phyloP scores from a whole-genome alignment of 2,113 vertebrate species.

The Corythaixoides concolor region DNA sequence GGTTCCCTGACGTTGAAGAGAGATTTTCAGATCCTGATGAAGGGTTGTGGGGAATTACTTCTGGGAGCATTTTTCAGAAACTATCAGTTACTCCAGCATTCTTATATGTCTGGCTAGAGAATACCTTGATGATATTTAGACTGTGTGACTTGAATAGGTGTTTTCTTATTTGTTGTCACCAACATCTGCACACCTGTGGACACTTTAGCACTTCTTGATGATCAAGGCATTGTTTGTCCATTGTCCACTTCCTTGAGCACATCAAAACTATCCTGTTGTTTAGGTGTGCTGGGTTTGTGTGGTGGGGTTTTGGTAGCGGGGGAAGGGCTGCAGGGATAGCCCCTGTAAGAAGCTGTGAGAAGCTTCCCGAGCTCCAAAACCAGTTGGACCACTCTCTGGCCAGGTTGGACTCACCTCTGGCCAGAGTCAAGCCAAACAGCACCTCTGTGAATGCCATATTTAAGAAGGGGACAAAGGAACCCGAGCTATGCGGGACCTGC shows the following conservation, averaged over 20 bases:
- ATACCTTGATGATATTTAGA: not conserved
- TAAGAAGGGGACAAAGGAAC: no score
- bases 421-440: no score
- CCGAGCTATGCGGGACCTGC: no score
- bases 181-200: not conserved
- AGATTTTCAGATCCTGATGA: not conserved
- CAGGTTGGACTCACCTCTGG: no score
- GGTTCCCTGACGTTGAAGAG: fast-evolving
- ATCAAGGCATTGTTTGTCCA: not conserved
- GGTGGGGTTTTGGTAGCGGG: no score
- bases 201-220: not conserved
- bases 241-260: not conserved
- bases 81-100: not conserved
- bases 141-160: not conserved
- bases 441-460: no score
- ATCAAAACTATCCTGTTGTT: not conserved
- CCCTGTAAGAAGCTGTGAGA: no score
- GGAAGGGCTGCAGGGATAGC: no score
- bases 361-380: no score
- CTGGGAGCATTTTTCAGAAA: not conserved
- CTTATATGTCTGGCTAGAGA: not conserved
- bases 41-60: not conserved
- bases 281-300: not conserved
- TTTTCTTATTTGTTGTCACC: not conserved
- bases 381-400: no score